These are phyloP conservation scores for Styela plicata DNA, from an alignment of 23 tunicate genomes.

Conservation along the genomic window DNA sequence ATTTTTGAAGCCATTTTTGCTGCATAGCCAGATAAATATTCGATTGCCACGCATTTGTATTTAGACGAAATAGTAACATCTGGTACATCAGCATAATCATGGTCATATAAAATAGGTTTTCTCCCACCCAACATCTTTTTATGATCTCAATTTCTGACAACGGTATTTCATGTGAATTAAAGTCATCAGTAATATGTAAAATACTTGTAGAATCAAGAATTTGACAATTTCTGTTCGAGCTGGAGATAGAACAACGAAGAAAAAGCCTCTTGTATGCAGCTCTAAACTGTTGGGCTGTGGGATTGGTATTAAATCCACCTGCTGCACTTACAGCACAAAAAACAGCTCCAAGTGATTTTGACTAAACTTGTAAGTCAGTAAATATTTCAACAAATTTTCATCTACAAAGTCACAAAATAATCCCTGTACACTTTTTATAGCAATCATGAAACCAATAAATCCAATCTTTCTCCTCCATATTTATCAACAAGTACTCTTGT, in stretches of 20 bases:
- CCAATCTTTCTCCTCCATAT: background rate
- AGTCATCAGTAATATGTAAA: background rate
- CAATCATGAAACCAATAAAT: background rate
- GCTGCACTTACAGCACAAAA: background rate
- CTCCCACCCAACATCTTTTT: background rate
- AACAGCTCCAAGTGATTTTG: background rate
- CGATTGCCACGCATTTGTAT: background rate
- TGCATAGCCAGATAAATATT: background rate
- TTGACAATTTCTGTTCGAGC: background rate
- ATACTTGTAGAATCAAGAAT: background rate
- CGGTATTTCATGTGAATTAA: background rate
- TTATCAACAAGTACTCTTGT: background rate
- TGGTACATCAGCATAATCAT: background rate
- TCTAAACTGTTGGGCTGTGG: background rate
- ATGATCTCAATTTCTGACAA: background rate
- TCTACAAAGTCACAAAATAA: background rate
- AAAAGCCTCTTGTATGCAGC: background rate
- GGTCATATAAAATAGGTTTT: background rate
- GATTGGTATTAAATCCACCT: background rate
- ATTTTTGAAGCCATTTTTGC: too few species aligned
- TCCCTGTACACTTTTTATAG: background rate
- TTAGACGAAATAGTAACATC: background rate
- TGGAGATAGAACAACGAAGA: too few species aligned
- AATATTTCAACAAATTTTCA: too few species aligned
- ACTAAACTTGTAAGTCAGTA: background rate